A percentile compares a stretch with the other conserved stretches of the same genome.
phyloP scores from a whole-genome alignment of 2,888 invertebrate genomes.

The Ommatoiulus sabulosus region DNA sequence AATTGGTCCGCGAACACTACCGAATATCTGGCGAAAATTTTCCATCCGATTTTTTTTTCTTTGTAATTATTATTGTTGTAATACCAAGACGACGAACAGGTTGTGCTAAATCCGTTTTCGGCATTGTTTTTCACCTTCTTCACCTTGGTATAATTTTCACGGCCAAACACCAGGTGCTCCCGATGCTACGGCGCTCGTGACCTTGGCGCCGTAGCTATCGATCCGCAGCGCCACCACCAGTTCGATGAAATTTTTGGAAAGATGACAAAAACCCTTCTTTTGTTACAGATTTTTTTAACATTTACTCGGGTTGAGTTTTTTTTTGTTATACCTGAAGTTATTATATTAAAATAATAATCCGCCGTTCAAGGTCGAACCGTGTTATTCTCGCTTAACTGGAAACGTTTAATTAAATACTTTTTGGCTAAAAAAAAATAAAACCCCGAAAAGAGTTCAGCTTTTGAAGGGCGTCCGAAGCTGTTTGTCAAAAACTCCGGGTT shows the following conservation, averaged over 20 bases:
- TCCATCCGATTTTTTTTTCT: not conserved
- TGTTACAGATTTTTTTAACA: not conserved
- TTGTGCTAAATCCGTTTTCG: slow-evolving; percentile 7
- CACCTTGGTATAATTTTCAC: slow-evolving; percentile 32
- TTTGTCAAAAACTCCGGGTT: not conserved
- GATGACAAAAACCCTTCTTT: slow-evolving; percentile 9
- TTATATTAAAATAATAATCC: slow-evolving; percentile 14
- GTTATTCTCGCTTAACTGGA: not conserved
- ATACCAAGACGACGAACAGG: slow-evolving; percentile 13
- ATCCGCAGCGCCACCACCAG: not conserved
- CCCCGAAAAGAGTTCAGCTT: not conserved
- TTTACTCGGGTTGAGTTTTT: not conserved
- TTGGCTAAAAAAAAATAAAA: not conserved
- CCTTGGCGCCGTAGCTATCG: too few species aligned
- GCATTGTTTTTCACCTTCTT: slow-evolving; percentile 9
- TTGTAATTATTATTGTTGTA: not conserved
- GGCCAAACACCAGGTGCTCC: not conserved
- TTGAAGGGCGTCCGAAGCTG: not conserved
- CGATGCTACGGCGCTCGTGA: not conserved
- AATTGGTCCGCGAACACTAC: too few species aligned
- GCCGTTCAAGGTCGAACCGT: not conserved
- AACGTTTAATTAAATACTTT: slow-evolving; percentile 18
- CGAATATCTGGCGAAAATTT: not conserved
- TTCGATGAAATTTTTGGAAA: not conserved
- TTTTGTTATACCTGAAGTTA: not conserved